phyloP scores from a whole-genome alignment of 92 coral and sea anemone genomes.

The Phenganax marumi region DNA sequence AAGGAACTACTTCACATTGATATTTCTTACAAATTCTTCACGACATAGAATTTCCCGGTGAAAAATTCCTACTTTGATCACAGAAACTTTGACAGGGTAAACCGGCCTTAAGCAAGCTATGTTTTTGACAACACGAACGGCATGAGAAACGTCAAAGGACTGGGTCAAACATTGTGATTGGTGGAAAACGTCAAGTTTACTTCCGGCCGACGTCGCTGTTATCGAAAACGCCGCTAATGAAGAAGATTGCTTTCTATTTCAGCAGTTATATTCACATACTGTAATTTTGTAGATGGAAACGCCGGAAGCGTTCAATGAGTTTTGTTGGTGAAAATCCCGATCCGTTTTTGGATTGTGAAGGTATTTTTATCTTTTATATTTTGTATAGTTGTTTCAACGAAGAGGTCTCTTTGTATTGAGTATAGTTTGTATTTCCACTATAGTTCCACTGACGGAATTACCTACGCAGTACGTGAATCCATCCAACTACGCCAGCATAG shows the following conservation, averaged over 20 bases:
- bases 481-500: slow-evolving; percentile 75
- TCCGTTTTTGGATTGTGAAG: slow-evolving; percentile 3
- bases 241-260: background rate
- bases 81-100: no score
- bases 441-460: slow-evolving; percentile 15
- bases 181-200: no score
- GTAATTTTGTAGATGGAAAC: slow-evolving; percentile 19
- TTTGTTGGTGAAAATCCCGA: slow-evolving; percentile 28
- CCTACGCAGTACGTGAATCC: slow-evolving; percentile 75
- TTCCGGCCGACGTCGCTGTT: no score
- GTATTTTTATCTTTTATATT: background rate
- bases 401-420: background rate
- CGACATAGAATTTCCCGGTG: no score
- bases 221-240: no score
- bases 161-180: no score
- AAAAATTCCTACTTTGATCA: no score
- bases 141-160: no score
- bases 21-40: no score
- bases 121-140: no score
- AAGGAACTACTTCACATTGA: no score
- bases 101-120: no score
- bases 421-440: background rate
- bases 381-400: background rate
- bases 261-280: background rate
- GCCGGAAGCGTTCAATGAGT: slow-evolving; percentile 1